Base-by-base conservation (phyloP, 2,888 invertebrate genomes). In the Pedicia rivosa region DNA sequence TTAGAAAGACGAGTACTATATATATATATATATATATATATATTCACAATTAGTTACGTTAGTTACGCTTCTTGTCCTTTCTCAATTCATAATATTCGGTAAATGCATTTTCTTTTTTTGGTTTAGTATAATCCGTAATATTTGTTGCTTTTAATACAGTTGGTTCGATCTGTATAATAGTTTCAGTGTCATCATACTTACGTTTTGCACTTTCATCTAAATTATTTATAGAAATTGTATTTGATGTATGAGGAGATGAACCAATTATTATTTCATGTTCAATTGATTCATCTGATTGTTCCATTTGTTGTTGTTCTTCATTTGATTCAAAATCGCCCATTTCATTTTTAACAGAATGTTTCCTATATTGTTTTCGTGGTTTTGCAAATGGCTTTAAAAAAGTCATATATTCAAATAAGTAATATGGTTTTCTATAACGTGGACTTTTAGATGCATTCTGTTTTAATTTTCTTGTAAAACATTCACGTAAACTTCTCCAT, bases 1-100 rank as follows among this genome's bases (percentile, higher is more conserved):
- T 64, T 55, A 14, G 68, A 50, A 37, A 68, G 56, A 6, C 65
- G 64, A 44, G 67, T 66, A 55, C 67, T 67, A 2, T 68, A 56
- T 47, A 62, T 64, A 9, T 68, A 55, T 38, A 66, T 68, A 57
- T 4, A 59, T 55, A n/a, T 61, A n/a, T n/a, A n/a, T n/a, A n/a
- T n/a, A n/a, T n/a, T n/a, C n/a, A n/a, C n/a, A n/a, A n/a, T n/a
- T n/a, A 5, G 14, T 22, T 32, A 7, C 3, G 8, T 8, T 12
- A 20, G 17, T 32, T 20, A 20, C 19, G 20, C 5, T 12, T 7
- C 8, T 32, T 17, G 17, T 32, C 32, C 20, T 19, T 17, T 8
- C 14, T 32, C 9, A 32, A 20, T 20, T n/a, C n/a, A n/a, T n/a
- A n/a, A n/a, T n/a, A n/a, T n/a, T n/a, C n/a, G n/a, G n/a, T n/a